phyloP scores from a whole-genome alignment of 2,797 vertebrate genomes.

The Melanotaenia maccullochi region DNA sequence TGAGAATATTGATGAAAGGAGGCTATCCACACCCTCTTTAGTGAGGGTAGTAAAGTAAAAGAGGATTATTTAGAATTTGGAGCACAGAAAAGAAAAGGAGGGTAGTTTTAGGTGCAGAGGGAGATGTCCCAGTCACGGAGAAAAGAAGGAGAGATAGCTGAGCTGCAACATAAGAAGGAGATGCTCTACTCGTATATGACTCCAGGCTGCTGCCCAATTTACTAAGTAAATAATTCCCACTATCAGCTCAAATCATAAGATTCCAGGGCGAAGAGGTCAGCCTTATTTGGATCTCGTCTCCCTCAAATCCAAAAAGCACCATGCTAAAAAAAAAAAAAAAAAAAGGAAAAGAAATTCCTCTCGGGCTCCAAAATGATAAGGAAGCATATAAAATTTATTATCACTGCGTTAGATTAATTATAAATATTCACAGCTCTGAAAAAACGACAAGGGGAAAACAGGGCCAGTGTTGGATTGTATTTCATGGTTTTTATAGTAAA shows the following conservation, averaged over 20 bases:
- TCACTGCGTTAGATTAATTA: slow-evolving; percentile 80
- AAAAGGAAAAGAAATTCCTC: slow-evolving; percentile 26
- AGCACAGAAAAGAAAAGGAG: slow-evolving; percentile 42
- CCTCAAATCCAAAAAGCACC: slow-evolving; percentile 68
- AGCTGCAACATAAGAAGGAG: slow-evolving; percentile 59
- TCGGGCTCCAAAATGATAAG: slow-evolving; percentile 73
- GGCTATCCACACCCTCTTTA: slow-evolving; percentile 49
- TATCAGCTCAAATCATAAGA: slow-evolving; percentile 72
- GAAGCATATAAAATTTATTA: slow-evolving; percentile 78
- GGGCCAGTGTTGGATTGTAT: slow-evolving; percentile 75
- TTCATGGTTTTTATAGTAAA: slow-evolving; percentile 81
- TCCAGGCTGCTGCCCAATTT: slow-evolving; percentile 67
- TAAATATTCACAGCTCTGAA: slow-evolving; percentile 77
- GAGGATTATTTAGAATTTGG: slow-evolving; percentile 70
- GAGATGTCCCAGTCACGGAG: slow-evolving; percentile 44
- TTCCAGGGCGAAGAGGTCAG: slow-evolving; percentile 68
- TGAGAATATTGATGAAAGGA: slow-evolving; percentile 61
- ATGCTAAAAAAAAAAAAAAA: slow-evolving; percentile 41
- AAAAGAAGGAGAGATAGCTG: slow-evolving; percentile 46
- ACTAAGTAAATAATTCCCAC: slow-evolving; percentile 73
- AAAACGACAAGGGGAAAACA: slow-evolving; percentile 57
- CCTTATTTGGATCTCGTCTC: slow-evolving; percentile 64
- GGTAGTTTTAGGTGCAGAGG: slow-evolving; percentile 52
- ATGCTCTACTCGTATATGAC: slow-evolving; percentile 57
- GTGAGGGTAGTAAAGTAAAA: slow-evolving; percentile 47